phyloP scores from a whole-genome alignment of 2,888 invertebrate genomes.

The Polydrusus pterygomalis region DNA sequence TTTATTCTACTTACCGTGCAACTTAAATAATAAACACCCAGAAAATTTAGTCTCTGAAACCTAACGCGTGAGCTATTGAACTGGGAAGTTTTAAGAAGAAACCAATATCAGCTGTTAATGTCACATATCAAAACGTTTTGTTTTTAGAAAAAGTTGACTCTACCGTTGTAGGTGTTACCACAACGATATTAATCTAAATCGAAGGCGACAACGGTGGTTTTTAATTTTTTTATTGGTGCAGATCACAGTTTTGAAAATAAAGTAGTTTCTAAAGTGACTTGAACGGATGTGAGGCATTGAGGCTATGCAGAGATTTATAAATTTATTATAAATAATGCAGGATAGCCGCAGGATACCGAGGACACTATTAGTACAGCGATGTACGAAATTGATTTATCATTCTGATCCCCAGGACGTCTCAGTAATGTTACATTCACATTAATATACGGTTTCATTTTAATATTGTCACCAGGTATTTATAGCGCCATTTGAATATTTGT shows the following conservation, averaged over 20 bases:
- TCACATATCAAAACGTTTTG: too few species aligned
- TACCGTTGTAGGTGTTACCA: too few species aligned
- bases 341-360: slow-evolving; percentile 67
- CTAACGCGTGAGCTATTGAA: too few species aligned
- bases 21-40: too few species aligned
- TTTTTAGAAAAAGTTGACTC: too few species aligned
- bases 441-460: slow-evolving; percentile 72
- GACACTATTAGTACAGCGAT: slow-evolving; percentile 72
- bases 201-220: too few species aligned
- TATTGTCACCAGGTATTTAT: slow-evolving; percentile 74
- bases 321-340: slow-evolving; percentile 72
- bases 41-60: too few species aligned
- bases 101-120: too few species aligned
- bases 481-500: slow-evolving; percentile 71
- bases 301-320: slow-evolving; percentile 66
- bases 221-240: slow-evolving; percentile 23
- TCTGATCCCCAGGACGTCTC: slow-evolving; percentile 67
- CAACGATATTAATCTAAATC: too few species aligned
- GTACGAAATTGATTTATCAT: slow-evolving; percentile 73
- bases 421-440: slow-evolving; percentile 71
- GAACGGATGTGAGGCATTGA: slow-evolving; percentile 65
- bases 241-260: slow-evolving; percentile 24
- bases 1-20: too few species aligned
- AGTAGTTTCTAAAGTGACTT: slow-evolving; percentile 48
- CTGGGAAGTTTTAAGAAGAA: too few species aligned